Evolutionary conservation across 2,888 invertebrate genomes (phyloP).

Genomic region (Eupithecia tripunctaria): DNA sequence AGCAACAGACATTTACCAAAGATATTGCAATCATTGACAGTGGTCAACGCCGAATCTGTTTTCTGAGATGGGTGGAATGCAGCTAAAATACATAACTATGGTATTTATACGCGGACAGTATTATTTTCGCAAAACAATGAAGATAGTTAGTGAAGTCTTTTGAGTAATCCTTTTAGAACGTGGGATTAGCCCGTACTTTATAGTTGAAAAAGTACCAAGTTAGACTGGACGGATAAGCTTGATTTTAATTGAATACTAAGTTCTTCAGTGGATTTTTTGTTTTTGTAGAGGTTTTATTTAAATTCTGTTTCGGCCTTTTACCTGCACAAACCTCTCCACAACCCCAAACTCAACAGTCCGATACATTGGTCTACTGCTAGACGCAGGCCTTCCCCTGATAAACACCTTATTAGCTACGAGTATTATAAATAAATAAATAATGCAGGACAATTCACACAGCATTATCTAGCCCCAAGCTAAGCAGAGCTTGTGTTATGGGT

Average conservation of each 20-base stretch:
- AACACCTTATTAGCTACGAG: too few relatives aligned
- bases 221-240: neutral
- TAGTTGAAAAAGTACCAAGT: conserved; percentile 3
- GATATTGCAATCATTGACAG: neutral
- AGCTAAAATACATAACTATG: neutral
- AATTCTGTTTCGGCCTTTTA: neutral
- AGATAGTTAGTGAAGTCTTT: neutral
- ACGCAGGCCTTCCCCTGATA: too few relatives aligned
- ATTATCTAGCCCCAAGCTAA: too few relatives aligned
- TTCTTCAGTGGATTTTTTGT: neutral
- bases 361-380: too few relatives aligned
- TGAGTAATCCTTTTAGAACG: conserved; percentile 12
- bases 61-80: neutral
- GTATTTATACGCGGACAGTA: neutral
- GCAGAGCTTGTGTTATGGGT: too few relatives aligned
- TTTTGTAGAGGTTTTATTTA: neutral
- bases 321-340: too few relatives aligned
- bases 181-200: conserved; percentile 20
- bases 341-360: too few relatives aligned
- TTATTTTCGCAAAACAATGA: neutral
- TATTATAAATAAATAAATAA: too few relatives aligned
- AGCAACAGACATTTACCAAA: neutral
- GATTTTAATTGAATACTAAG: conserved; percentile 7
- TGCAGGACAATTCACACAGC: too few relatives aligned
- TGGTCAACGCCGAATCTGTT: neutral